Evolutionary conservation across 2,113 vertebrate species (phyloP), one percentile per base, ranked within the genome.

Genomic region (Piliocolobus tephrosceles): DNA sequence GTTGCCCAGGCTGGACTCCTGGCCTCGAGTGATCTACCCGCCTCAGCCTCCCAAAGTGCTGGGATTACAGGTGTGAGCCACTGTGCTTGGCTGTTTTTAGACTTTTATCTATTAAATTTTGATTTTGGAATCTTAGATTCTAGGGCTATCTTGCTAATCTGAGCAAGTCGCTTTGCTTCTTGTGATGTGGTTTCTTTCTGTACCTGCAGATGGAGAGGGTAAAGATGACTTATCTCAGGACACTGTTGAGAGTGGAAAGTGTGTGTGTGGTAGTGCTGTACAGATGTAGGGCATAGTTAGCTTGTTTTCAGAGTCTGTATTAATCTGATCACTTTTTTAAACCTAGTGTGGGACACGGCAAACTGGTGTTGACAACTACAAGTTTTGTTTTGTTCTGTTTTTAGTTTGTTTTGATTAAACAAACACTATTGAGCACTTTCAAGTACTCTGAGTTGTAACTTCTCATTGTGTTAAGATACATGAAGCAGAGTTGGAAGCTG

Each of bases 321-420:
- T 68, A 89, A 93, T 73, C 66, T 72, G 27, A 18, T 32, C 40
- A 14, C 22, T 76, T 95, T 83, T 68, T 20, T 55, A 86, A 96
- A 81, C 50, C 40, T 79, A 20, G 4, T 23, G 38, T 25, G 47
- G 79, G 11, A 70, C 20, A 40, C 18, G 16, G 27, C 50, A 81
- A 79, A 70, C 82, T 10, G 23, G 25, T 91, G 55, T 87, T 47
- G 73, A 94, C 61, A 95, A 81, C 35, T 32, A 45, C 82, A 50
- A 61, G 25, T 83, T 86, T 79, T 55, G 47, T 86, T 96, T 94
- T 76, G 43, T 66, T 94, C 91, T 87, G 25, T n/a, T 73, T 91
- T 95, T 52, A 75, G 50, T 75, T 93, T 82, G 73, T 91, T 96
- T 94, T 55, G 43, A 43, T 58, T 72, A 84, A 55, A 85, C 66